A percentile compares a stretch with the other conserved stretches of the same genome.
Conservation (phyloP, 2,888 invertebrate species). For the Cephus sareptanus region DNA sequence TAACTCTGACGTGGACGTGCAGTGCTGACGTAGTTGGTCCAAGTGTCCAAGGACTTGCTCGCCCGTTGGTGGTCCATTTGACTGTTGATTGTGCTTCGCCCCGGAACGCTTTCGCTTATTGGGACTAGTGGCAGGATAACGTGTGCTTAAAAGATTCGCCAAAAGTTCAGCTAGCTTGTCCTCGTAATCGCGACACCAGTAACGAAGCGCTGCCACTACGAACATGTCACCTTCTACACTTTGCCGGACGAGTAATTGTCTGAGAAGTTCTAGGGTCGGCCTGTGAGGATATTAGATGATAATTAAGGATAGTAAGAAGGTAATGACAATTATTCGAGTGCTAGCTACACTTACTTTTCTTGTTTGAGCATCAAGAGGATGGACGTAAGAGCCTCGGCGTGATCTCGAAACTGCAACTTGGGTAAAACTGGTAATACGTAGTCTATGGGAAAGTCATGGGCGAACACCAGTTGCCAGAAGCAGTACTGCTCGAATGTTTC, state of each 20-base stretch:
- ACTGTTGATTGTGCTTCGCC: conserved; percentile 75
- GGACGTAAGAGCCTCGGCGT: conserved; percentile 93
- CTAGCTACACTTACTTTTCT: conserved; percentile 73
- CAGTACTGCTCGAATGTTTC: conserved; percentile 98
- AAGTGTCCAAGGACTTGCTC: conserved; percentile 92
- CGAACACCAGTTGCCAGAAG: conserved; percentile 95
- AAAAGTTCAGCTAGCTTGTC: conserved; percentile 88
- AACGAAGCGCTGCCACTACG: conserved; percentile 90
- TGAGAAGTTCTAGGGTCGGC: conserved; percentile 86
- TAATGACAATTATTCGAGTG: background rate
- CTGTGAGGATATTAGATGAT: conserved; percentile 55
- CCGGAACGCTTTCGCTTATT: conserved; percentile 89
- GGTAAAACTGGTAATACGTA: conserved; percentile 83
- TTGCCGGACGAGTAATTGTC: conserved; percentile 83
- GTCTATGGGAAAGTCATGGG: conserved; percentile 94
- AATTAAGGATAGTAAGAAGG: background rate
- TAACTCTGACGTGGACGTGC: conserved; percentile 67
- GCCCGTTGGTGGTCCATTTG: conserved; percentile 79
- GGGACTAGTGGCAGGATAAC: conserved; percentile 89
- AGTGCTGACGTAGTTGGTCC: conserved; percentile 86
- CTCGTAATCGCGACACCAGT: conserved; percentile 94
- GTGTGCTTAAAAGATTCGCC: conserved; percentile 80
- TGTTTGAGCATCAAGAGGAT: conserved; percentile 91
- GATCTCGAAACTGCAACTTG: conserved; percentile 83
- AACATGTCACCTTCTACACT: conserved; percentile 83